Conservation (phyloP, 2,113 vertebrate species). For the Athene noctua region DNA sequence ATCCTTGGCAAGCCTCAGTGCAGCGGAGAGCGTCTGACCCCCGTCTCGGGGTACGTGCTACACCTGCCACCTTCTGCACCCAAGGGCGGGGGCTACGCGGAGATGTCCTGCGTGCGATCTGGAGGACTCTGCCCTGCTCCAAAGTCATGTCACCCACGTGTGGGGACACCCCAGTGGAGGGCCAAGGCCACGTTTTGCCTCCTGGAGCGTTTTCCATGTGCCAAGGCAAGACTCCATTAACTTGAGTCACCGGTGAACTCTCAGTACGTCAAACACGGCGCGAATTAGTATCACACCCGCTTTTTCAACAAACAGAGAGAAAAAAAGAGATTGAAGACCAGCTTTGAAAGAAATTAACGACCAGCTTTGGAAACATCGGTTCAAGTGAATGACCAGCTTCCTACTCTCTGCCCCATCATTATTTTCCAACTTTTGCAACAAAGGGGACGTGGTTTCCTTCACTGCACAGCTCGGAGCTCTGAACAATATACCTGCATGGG, state of each 20-base stretch:
- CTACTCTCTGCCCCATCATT: not conserved
- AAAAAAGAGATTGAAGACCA: not conserved
- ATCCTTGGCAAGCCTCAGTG: not conserved
- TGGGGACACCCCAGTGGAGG: not conserved
- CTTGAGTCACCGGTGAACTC: not conserved
- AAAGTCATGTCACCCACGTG: not conserved
- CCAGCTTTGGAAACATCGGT: not conserved
- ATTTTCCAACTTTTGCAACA: not conserved
- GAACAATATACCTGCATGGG: not conserved
- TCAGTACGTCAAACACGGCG: not conserved
- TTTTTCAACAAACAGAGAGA: not conserved
- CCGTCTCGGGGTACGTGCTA: not conserved
- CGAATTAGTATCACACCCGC: not conserved
- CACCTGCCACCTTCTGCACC: not conserved
- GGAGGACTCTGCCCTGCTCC: not conserved
- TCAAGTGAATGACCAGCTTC: not conserved
- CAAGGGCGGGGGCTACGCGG: not conserved
- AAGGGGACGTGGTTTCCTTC: not conserved
- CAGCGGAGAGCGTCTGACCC: not conserved
- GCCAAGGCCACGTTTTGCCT: not conserved
- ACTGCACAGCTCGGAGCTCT: not conserved
- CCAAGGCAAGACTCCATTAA: not conserved
- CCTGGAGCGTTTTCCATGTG: not conserved
- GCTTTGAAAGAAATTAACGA: not conserved
- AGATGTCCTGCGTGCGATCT: not conserved